A percentile compares a stretch with the other conserved stretches of the same genome.
Evolutionary conservation across 2,888 invertebrate species (phyloP).

Genomic region (Cantharis lateralis): DNA sequence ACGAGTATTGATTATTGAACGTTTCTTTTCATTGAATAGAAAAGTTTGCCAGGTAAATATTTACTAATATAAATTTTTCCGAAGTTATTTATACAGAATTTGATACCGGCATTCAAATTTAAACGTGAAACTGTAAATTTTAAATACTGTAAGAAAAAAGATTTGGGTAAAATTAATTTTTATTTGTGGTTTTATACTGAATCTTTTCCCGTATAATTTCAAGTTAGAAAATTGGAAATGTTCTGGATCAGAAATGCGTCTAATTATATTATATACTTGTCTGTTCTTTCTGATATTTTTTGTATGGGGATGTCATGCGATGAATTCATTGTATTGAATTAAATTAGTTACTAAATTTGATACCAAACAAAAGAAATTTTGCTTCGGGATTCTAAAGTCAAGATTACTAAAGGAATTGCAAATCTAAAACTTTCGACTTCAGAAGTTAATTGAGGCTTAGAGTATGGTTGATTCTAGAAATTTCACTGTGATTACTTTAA

Average conservation of each 20-base stretch:
- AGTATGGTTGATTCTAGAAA: not conserved
- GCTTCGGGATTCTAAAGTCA: not conserved
- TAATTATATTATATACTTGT: not conserved
- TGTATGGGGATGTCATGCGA: not conserved
- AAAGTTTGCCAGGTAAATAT: not conserved
- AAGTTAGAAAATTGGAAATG: not conserved
- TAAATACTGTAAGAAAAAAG: not conserved
- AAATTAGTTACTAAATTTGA: not conserved
- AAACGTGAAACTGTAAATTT: not conserved
- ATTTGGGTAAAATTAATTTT: not conserved
- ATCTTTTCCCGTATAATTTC: not conserved
- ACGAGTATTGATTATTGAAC: constrained; percentile 1
- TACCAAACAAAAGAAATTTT: not conserved
- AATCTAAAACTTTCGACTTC: not conserved
- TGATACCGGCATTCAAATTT: not conserved
- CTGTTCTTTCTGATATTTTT: not conserved
- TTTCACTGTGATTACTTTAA: not conserved
- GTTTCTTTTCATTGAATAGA: not conserved
- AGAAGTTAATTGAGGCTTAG: not conserved
- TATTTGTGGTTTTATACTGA: not conserved
- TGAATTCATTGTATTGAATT: not conserved
- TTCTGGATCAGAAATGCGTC: not conserved
- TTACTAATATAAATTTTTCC: not conserved
- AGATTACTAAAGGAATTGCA: not conserved
- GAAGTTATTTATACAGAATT: not conserved